Evolutionary conservation across 1,140 invertebrate species (phyloP).

Genomic region (Sitophilus oryzae): DNA sequence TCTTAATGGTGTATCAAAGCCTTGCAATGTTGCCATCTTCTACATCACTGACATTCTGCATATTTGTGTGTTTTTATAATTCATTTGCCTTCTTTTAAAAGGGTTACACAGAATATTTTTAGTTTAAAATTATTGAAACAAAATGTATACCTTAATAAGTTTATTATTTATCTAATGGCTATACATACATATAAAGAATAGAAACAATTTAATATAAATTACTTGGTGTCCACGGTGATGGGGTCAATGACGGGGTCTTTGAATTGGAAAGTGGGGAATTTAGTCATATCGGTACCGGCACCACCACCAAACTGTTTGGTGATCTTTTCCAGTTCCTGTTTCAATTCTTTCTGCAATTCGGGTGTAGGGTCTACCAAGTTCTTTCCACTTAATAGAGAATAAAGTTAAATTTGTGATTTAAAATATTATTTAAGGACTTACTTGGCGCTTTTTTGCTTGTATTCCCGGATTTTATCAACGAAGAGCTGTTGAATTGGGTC

Average conservation of each 20-base stretch:
- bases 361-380: conserved; percentile 78
- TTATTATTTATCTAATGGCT: conserved; percentile 10
- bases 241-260: conserved; percentile 58
- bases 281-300: conserved; percentile 72
- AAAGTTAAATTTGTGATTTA: not conserved
- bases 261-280: conserved; percentile 83
- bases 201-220: conserved; percentile 13
- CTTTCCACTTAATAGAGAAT: conserved; percentile 57
- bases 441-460: conserved; percentile 66
- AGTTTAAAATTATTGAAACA: too few relatives aligned
- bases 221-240: conserved; percentile 38
- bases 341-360: conserved; percentile 64
- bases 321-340: conserved; percentile 74
- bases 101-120: too few relatives aligned
- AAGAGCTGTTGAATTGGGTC: conserved; percentile 94
- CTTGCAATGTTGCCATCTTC: too few relatives aligned
- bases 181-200: not conserved
- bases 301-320: conserved; percentile 71
- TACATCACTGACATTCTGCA: too few relatives aligned
- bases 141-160: conserved; percentile 6
- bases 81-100: too few relatives aligned
- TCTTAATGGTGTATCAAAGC: too few relatives aligned
- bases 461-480: conserved; percentile 87
- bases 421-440: conserved; percentile 43
- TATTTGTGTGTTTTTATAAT: too few relatives aligned